Base-by-base conservation (phyloP, 2,797 vertebrate genomes). In the Liasis olivaceus region DNA sequence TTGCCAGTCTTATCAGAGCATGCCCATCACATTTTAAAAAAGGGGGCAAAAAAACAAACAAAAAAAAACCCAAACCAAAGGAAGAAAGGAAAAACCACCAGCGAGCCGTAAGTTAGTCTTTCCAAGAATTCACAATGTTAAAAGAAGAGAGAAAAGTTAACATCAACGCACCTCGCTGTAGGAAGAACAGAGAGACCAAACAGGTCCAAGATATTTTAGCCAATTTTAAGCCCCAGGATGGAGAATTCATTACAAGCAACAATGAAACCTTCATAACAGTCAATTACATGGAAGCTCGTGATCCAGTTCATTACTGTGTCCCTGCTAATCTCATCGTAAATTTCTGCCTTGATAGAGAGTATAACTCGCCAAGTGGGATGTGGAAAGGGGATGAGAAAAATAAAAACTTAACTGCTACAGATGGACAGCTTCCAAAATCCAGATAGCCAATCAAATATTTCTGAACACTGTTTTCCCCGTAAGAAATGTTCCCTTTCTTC, bases 301-400 rank as follows among this genome's bases (percentile, higher is more conserved):
- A 92, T 96, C 95, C 95, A 95, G 95, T 96, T 97, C 97, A 96
- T 97, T 96, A 97, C 96, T 95, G 94, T 94, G 96, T 96, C 97
- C 97, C 96, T 96, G 95, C 96, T 98, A 97, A 97, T 97, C 97
- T 97, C 93, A 96, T 94, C 92, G 93, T 95, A 96, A 97, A 98
- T 97, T 96, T 97, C 97, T 96, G 96, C 91, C 94, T 96, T 96
- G 97, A 97, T 96, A 96, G 95, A 94, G 93, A 95, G 93, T 94
- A 85, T 93, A 93, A 90, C 87, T 24, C 4, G 95, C 94, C 96
- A 95, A 96, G 96, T 95, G 93, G 90, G 93, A 96, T 95, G 88
- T 88, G 90, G 92, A 94, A 58, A 63, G 89, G 93, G 95, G 92
- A 62, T 90, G 93, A 94, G 95, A 95, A 59, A 89, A 95, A 95